These are phyloP conservation scores for Caenorhabditis wallacei DNA, from an alignment of 2,888 invertebrate species.

Conservation along the genomic window DNA sequence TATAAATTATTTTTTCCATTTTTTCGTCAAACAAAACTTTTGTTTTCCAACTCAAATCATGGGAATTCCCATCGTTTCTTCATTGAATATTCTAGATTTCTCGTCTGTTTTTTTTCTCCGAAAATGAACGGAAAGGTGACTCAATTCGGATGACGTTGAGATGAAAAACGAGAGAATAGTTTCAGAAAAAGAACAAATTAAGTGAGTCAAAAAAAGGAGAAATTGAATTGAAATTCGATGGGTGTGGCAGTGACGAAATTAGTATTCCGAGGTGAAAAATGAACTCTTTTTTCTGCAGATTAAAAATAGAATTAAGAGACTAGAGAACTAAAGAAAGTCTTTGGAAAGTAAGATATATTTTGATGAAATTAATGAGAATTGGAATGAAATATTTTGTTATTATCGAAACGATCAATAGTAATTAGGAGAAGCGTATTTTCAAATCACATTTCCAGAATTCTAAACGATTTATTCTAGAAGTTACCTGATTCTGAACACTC, in stretches of 20 bases:
- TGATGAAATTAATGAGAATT: too few species aligned
- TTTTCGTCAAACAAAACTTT: too few species aligned
- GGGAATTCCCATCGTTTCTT: not conserved
- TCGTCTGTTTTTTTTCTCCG: not conserved
- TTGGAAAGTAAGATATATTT: too few species aligned
- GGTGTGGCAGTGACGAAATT: not conserved
- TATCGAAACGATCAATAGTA: too few species aligned
- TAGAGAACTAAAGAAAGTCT: not conserved
- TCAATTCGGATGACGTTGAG: slow-evolving; percentile 22
- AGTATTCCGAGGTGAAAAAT: slow-evolving; percentile 3
- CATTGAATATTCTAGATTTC: slow-evolving; percentile 25
- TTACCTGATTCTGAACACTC: too few species aligned
- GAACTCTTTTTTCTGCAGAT: slow-evolving; percentile 8
- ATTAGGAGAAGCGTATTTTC: too few species aligned
- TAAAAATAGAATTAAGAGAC: not conserved
- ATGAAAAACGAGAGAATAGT: not conserved
- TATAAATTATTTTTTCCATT: not conserved
- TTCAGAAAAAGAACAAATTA: not conserved
- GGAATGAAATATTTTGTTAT: too few species aligned
- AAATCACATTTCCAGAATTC: too few species aligned
- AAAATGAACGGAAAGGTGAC: slow-evolving; percentile 6
- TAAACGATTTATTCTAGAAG: too few species aligned
- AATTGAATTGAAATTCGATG: slow-evolving; percentile 19
- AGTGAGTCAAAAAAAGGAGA: not conserved
- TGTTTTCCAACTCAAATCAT: too few species aligned